Evolutionary conservation across 1,140 invertebrate species (phyloP), one percentile per base, ranked within the genome.

Genomic region (Drosophila tani): DNA sequence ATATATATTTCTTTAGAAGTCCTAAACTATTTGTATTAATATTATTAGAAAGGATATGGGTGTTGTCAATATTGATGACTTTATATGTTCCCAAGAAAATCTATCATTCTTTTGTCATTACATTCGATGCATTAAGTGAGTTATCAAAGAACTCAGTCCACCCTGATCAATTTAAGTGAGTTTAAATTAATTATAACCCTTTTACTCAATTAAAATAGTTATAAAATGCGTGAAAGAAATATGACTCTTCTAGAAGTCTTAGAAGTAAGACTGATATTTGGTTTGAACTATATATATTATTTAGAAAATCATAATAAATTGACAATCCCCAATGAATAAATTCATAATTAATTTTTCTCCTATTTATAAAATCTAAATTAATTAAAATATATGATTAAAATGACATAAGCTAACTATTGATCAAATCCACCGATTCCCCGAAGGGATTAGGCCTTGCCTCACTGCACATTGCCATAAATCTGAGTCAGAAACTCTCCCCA

Each of bases 401-500:
- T 40, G 15, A 3, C 32, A 50, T 12, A 21, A 14, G 8, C 12
- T 2, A 60, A 17, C n/a, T 17, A 43, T 43, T 29, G 51, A 65
- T 32, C 5, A 65, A n/a, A 12, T 51, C 40, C 32, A 15, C 4
- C 12, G 12, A 19, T 19, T 46, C 27, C 63, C 67, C 11, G 7
- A 38, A 21, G 64, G 49, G 47, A 68, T 68, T 68, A 29, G 24
- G 12, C 19, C 19, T 67, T 51, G 40, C 38, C 35, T 38, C 51
- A 15, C 35, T 57, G 68, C 32, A 68, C 63, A 68, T 35, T 32
- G 69, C 17, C 46, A 62, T 50, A 75, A 75, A 63, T 64, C 71
- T 64, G 57, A 68, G 45, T 55, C 57, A 69, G 32, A 69, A 55
- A 38, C 74, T 60, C 40, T 38, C 63, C 75, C 63, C 29, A 71